Evolutionary conservation across 2,113 vertebrate genomes (phyloP).

Genomic region (Numida meleagris): DNA sequence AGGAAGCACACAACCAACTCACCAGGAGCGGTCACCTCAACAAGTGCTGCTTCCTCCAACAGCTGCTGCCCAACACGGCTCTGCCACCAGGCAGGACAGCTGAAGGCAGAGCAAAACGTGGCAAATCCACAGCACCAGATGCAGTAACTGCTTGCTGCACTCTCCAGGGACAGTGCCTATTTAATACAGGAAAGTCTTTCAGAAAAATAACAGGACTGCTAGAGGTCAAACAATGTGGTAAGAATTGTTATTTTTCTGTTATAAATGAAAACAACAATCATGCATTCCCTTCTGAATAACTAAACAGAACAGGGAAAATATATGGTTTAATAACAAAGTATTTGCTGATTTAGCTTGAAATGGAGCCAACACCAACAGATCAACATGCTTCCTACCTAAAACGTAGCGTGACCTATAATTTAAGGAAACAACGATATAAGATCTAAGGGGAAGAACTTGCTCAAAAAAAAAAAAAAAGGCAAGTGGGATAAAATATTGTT

Average conservation of each 20-base stretch:
- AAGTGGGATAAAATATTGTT: background rate
- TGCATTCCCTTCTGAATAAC: constrained; percentile 53
- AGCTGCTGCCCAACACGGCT: background rate
- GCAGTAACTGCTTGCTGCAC: background rate
- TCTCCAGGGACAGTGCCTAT: background rate
- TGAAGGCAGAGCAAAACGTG: background rate
- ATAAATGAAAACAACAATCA: constrained; percentile 60
- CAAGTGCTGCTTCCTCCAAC: background rate
- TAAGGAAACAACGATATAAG: background rate
- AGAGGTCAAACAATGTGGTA: constrained; percentile 40
- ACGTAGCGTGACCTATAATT: background rate
- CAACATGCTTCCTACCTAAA: constrained; percentile 47
- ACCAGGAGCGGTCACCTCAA: background rate
- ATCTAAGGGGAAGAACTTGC: background rate
- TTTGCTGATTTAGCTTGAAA: constrained; percentile 87
- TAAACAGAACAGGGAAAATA: constrained; percentile 62
- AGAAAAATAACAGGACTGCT: constrained; percentile 16
- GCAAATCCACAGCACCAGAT: background rate
- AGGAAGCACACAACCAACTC: background rate
- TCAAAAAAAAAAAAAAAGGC: too few species aligned
- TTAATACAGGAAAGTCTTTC: background rate
- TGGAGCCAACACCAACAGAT: constrained; percentile 83
- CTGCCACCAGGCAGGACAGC: background rate
- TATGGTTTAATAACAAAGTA: constrained; percentile 71
- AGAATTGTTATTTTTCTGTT: constrained; percentile 20